Percentiles rank a stretch among this genome's conserved stretches.
Evolutionary conservation across 2,113 vertebrate species (phyloP).

Genomic region (Cnemophilus loriae): DNA sequence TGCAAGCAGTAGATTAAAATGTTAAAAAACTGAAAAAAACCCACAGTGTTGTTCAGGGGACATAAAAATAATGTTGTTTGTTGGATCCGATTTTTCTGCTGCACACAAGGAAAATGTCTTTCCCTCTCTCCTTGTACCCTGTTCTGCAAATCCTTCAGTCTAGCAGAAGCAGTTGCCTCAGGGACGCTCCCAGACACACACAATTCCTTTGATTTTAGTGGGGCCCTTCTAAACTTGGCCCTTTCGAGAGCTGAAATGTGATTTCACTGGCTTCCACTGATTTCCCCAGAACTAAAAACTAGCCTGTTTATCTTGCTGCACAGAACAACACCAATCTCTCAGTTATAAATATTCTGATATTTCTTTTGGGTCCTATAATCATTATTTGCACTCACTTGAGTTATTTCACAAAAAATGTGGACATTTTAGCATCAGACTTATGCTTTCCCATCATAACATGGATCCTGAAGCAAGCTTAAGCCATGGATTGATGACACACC

Average conservation of each 20-base stretch:
- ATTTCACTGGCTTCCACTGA: not conserved
- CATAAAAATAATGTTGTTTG: conserved; percentile 13
- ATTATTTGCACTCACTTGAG: not conserved
- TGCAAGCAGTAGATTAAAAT: conserved; percentile 39
- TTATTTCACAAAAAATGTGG: not conserved
- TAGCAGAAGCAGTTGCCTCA: not conserved
- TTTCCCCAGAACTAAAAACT: not conserved
- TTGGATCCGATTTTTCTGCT: not conserved
- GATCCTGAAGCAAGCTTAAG: not conserved
- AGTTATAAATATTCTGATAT: not conserved
- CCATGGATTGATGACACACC: not conserved
- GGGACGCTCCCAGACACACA: not conserved
- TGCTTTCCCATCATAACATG: not conserved
- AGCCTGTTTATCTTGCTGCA: not conserved
- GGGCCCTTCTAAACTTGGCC: not conserved
- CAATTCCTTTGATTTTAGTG: not conserved
- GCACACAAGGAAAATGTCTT: not conserved
- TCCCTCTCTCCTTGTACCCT: not conserved
- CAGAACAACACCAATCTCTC: not conserved
- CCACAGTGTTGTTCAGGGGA: not conserved
- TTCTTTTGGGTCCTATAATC: not conserved
- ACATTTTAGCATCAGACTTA: not conserved
- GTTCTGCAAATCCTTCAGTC: not conserved
- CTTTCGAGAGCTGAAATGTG: not conserved
- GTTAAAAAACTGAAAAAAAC: conserved; percentile 17